Conservation (phyloP, 1,140 invertebrate genomes). For the Drosophila novamexicana region DNA sequence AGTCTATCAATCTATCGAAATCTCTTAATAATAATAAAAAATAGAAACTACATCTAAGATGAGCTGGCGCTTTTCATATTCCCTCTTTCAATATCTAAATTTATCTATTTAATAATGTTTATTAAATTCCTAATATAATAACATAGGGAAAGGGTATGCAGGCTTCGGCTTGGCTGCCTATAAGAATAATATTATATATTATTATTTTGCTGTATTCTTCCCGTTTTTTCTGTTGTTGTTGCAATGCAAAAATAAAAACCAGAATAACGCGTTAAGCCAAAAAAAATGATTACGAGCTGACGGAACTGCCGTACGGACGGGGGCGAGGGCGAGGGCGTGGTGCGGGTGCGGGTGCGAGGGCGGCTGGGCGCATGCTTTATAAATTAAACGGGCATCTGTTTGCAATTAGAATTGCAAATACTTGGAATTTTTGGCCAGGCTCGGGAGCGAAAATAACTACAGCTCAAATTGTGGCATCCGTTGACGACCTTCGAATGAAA, state of each 20-base stretch:
- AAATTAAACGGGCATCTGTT: slow-evolving; percentile 60
- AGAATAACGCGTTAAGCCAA: slow-evolving; percentile 61
- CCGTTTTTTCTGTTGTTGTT: slow-evolving; percentile 24
- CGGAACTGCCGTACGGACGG: background rate
- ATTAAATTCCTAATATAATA: background rate
- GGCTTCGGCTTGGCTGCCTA: slow-evolving; percentile 19
- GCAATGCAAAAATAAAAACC: slow-evolving; percentile 57
- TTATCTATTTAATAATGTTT: background rate
- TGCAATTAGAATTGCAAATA: slow-evolving; percentile 79
- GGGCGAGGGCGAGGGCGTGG: background rate
- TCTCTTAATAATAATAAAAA: no score
- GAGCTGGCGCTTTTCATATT: no score
- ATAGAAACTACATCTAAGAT: no score
- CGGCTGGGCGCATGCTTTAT: slow-evolving; percentile 28
- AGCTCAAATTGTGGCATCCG: slow-evolving; percentile 21
- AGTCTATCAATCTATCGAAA: no score
- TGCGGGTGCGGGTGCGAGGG: background rate
- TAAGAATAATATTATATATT: slow-evolving; percentile 16
- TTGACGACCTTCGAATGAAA: slow-evolving; percentile 10
- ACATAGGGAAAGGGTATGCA: slow-evolving; percentile 10
- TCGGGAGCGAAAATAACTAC: slow-evolving; percentile 61
- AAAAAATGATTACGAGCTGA: slow-evolving; percentile 32
- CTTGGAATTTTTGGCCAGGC: slow-evolving; percentile 18
- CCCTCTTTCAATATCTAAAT: background rate
- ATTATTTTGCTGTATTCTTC: slow-evolving; percentile 47